These are phyloP conservation scores for Drosophila anomelani DNA, from an alignment of 2,888 invertebrate species.

Conservation along the genomic window DNA sequence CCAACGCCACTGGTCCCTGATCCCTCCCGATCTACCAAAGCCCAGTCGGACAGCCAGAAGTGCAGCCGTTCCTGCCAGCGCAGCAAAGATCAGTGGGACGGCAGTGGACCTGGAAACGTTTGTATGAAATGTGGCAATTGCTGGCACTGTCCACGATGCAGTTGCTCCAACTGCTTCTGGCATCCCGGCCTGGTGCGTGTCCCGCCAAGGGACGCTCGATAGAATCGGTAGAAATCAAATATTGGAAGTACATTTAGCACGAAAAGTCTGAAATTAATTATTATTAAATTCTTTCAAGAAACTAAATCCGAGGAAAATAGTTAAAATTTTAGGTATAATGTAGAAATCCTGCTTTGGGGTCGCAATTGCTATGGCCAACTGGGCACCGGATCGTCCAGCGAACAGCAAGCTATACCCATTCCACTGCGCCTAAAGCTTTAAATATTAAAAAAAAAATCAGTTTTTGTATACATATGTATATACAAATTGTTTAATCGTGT, in stretches of 20 bases:
- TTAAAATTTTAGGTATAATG: not conserved
- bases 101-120: slow-evolving; percentile 16
- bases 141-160: slow-evolving; percentile 56
- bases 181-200: slow-evolving; percentile 29
- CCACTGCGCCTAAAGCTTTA: slow-evolving; percentile 73
- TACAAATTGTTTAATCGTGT: slow-evolving; percentile 71
- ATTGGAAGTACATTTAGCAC: not conserved
- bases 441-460: slow-evolving; percentile 23
- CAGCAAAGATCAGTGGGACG: slow-evolving; percentile 1
- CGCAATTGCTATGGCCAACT: slow-evolving; percentile 93
- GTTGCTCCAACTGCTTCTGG: slow-evolving; percentile 53
- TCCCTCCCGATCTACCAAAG: not conserved
- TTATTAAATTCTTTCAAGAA: not conserved
- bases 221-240: not conserved
- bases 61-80: slow-evolving; percentile 26
- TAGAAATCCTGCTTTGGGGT: slow-evolving; percentile 90
- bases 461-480: no score
- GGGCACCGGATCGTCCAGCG: slow-evolving; percentile 85
- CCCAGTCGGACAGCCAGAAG: slow-evolving; percentile 13
- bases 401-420: slow-evolving; percentile 77
- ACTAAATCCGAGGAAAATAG: no score
- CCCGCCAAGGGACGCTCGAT: slow-evolving; percentile 18
- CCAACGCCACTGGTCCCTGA: not conserved
- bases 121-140: slow-evolving; percentile 39
- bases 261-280: not conserved